Base-by-base conservation (phyloP, 1,140 invertebrate genomes). In the Sweltsa coloradensis region DNA sequence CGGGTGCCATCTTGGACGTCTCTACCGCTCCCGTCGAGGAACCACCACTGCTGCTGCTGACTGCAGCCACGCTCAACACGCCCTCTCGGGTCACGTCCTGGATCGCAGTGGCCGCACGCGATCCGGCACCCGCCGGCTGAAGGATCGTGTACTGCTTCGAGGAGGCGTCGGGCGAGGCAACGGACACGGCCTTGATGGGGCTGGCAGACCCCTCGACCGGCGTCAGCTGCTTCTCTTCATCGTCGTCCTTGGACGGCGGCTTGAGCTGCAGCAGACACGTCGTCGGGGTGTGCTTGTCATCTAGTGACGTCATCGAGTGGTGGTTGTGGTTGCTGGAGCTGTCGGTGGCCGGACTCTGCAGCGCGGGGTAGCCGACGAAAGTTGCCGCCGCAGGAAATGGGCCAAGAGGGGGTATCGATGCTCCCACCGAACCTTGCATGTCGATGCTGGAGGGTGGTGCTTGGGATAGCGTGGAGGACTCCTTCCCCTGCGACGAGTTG, bases 141-240 rank as follows among this genome's bases (percentile, higher is more conserved):
- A 88, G 66, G 41, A 87, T 85, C 13, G 85, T 89, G 56, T 88
- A 89, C 56, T 88, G 84, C 63, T 86, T 75, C 50, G 45, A 47
- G 1, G 34, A 19, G 1, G 65, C 61, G 47, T 76, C 75, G 0
- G 75, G 74, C 18, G 73, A 74, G 18, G 65, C 66, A 0, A 67
- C 64, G 13, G 36, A 25, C 2, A 24, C 26, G 13, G 37, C 11
- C 23, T 14, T 27, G 14, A 23, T 29, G 14, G 13, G 5, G 14
- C 22, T 4, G 14, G 4, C 5, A 9, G 45, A 6, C 7, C 6
- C 14, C 23, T 13, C 26, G 42, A 22, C 36, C 22, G 9, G 24
- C 11, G 14, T 19, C 22, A 41, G 24, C 25, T 31, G 19, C 11
- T 34, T 27, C 9, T 44, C 49, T 11, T 31, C 34, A 22, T 14